A percentile compares a stretch with the other conserved stretches of the same genome.
These are phyloP conservation scores for Meteorus cinctellus DNA, from an alignment of 2,888 invertebrate genomes.

Conservation along the genomic window DNA sequence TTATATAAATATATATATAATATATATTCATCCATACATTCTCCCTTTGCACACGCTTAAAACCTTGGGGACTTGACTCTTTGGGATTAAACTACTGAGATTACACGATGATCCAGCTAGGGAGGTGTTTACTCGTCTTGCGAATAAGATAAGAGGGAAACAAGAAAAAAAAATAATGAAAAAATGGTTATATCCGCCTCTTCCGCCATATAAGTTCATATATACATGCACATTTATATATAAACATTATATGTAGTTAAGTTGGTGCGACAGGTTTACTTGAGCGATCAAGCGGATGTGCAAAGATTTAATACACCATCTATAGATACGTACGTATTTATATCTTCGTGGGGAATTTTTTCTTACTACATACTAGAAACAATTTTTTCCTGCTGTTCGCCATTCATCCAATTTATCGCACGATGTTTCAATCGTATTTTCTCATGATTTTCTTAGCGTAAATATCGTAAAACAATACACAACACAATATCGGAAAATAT, in stretches of 20 bases:
- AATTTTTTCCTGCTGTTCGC: constrained; percentile 10
- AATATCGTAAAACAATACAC: too few relatives aligned
- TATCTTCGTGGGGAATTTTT: constrained; percentile 23
- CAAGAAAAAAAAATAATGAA: constrained; percentile 10
- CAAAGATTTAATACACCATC: constrained; percentile 40
- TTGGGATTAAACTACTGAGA: constrained; percentile 46
- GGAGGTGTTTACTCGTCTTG: constrained; percentile 37
- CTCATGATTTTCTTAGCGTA: too few relatives aligned
- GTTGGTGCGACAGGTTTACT: constrained; percentile 40
- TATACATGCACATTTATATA: neutral
- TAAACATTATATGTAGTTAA: constrained; percentile 8
- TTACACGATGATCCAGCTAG: constrained; percentile 40
- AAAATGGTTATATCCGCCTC: neutral
- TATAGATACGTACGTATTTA: neutral
- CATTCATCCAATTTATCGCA: too few relatives aligned
- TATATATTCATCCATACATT: neutral
- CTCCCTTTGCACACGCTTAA: neutral
- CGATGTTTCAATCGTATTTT: too few relatives aligned
- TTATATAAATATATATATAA: neutral
- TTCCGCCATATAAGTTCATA: neutral
- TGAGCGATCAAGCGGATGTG: constrained; percentile 40
- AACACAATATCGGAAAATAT: too few relatives aligned
- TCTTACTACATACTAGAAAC: constrained; percentile 28
- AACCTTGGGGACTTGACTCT: constrained; percentile 34
- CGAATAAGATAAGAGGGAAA: constrained; percentile 1